phyloP scores from a whole-genome alignment of 2,113 vertebrate species.

The human region DNA sequence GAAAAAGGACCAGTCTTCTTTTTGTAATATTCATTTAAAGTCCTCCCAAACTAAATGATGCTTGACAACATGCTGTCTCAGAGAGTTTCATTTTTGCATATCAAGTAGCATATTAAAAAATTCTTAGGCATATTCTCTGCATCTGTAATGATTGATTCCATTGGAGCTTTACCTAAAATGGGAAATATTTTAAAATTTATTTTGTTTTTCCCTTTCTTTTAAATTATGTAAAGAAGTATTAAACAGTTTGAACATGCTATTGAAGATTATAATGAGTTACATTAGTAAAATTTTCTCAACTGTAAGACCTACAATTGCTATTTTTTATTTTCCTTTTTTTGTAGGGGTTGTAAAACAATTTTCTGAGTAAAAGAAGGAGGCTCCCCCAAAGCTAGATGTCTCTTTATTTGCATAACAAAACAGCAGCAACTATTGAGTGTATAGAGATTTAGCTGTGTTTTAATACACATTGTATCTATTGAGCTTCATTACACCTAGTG shows the following conservation, averaged over 20 bases:
- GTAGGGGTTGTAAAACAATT: neutral
- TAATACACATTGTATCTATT: neutral
- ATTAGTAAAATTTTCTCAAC: neutral
- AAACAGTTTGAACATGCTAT: neutral
- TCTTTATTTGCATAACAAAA: neutral
- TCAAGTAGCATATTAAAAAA: neutral
- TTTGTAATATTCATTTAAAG: neutral
- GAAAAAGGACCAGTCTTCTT: neutral
- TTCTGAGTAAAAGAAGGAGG: neutral
- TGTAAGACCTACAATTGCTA: neutral
- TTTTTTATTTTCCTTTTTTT: neutral
- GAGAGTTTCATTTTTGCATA: slow-evolving; percentile 35
- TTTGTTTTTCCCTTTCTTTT: neutral
- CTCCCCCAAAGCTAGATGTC: neutral
- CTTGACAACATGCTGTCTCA: neutral
- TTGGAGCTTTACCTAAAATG: neutral
- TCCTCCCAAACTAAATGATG: neutral
- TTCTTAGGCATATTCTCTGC: neutral
- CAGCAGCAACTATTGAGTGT: neutral
- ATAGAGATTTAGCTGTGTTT: neutral
- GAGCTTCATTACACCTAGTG: neutral
- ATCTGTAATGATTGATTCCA: neutral
- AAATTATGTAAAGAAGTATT: neutral
- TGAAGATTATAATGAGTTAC: neutral
- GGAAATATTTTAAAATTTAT: neutral